phyloP scores from a whole-genome alignment of 1,140 invertebrate species.

The Cecropterus lyciades region DNA sequence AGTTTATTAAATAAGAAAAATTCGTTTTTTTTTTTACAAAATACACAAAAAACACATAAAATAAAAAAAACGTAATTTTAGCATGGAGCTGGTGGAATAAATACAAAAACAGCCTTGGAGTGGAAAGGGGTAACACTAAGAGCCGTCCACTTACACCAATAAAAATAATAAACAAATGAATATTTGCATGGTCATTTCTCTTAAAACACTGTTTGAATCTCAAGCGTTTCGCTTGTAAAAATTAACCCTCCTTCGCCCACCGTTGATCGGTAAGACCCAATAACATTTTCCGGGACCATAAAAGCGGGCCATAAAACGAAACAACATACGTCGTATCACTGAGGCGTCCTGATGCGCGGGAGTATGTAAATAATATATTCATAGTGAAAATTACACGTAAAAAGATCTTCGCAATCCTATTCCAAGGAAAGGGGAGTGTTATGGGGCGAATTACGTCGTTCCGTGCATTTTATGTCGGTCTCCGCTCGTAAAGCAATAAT shows the following conservation, averaged over 20 bases:
- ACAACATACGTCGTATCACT: slow-evolving; percentile 43
- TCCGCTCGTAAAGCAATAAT: slow-evolving; percentile 51
- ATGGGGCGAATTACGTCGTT: slow-evolving; percentile 46
- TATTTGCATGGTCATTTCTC: too few relatives aligned
- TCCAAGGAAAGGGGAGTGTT: slow-evolving; percentile 37
- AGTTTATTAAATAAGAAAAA: too few relatives aligned
- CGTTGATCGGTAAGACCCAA: slow-evolving; percentile 32
- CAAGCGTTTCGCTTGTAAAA: slow-evolving; percentile 28
- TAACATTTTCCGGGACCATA: slow-evolving; percentile 37
- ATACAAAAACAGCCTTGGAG: too few relatives aligned
- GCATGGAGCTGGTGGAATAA: too few relatives aligned
- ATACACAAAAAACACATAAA: too few relatives aligned
- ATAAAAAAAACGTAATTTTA: too few relatives aligned
- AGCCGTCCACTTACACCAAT: too few relatives aligned
- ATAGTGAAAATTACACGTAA: slow-evolving; percentile 54
- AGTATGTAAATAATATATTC: slow-evolving; percentile 51
- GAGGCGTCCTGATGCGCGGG: slow-evolving; percentile 38
- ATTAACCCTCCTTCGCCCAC: slow-evolving; percentile 24
- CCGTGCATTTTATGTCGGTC: slow-evolving; percentile 40
- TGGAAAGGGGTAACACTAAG: too few relatives aligned
- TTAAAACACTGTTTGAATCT: neutral
- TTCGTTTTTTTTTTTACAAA: too few relatives aligned
- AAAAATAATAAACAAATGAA: too few relatives aligned
- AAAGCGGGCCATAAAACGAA: slow-evolving; percentile 49
- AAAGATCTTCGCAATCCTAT: slow-evolving; percentile 41